phyloP scores from a whole-genome alignment of 2,888 invertebrate species.

The Elysia crispata region DNA sequence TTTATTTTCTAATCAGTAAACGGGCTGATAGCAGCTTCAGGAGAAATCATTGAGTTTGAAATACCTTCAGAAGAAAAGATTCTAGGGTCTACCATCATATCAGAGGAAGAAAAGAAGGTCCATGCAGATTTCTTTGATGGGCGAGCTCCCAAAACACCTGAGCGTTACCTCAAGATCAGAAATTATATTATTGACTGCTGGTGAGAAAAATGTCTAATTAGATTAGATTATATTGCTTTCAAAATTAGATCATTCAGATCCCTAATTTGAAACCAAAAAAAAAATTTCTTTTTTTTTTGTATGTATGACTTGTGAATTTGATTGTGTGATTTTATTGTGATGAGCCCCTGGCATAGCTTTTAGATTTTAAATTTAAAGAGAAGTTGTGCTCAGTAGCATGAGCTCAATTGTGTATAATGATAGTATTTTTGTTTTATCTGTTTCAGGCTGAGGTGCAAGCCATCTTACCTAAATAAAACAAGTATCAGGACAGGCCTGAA shows the following conservation, averaged over 20 bases:
- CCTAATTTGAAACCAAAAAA: too few relatives aligned
- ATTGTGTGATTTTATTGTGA: too few relatives aligned
- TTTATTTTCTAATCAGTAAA: slow-evolving; percentile 57
- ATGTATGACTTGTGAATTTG: too few relatives aligned
- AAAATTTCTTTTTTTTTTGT: too few relatives aligned
- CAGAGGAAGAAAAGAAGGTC: slow-evolving; percentile 80
- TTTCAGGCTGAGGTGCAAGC: slow-evolving; percentile 78
- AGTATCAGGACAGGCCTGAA: slow-evolving; percentile 81
- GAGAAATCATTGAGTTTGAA: slow-evolving; percentile 74
- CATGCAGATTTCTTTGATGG: slow-evolving; percentile 82
- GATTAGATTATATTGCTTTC: too few relatives aligned
- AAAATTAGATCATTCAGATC: too few relatives aligned
- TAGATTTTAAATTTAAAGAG: neutral
- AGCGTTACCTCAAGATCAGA: slow-evolving; percentile 81
- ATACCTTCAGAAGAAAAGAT: slow-evolving; percentile 78
- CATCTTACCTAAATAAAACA: slow-evolving; percentile 82
- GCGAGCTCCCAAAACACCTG: slow-evolving; percentile 80
- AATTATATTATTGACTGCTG: slow-evolving; percentile 82
- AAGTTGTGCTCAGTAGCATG: too few relatives aligned
- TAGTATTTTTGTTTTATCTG: too few relatives aligned
- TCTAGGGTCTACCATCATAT: slow-evolving; percentile 77
- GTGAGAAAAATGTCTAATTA: slow-evolving; percentile 69
- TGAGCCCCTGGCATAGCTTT: neutral
- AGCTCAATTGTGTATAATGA: too few relatives aligned
- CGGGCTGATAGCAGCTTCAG: slow-evolving; percentile 58